Evolutionary conservation across 2,888 invertebrate genomes (phyloP), one percentile per base, ranked within the genome.

Genomic region (Cetonia aurata): DNA sequence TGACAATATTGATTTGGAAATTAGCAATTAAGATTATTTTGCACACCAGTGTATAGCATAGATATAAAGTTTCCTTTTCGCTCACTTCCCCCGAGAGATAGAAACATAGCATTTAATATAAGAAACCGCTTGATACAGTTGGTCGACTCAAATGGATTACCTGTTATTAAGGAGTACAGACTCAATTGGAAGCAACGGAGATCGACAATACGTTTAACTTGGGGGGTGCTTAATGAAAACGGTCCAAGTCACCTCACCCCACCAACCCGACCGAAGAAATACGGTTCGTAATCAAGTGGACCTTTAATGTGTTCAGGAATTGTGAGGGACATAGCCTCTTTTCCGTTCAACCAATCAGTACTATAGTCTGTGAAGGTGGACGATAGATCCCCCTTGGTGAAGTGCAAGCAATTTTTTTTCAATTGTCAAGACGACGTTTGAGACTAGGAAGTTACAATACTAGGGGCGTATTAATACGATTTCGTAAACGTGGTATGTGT

Each of bases 211-310:
- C 80, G 79, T 82, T 81, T 82, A 81, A 80, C 80, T 79, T 80
- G 79, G 73, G 80, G 79, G 79, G 79, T 74, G 77, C 78, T 78
- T 82, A 82, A 82, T 82, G 81, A 82, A 82, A 82, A 78, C 81
- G 76, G 75, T 80, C 79, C 77, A 80, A 25, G 25, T 25, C 3
- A 25, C 1, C 25, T 4, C 25, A 25, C 25, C 25, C 25, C 1
- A 3, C 25, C 78, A 79, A 79, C 78, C 78, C 74, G 70, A 67
- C 69, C 79, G 81, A 83, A 83, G 83, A 83, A 82, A 83, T 83
- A 83, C 82, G 80, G 81, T 80, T 56, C 80, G 82, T 82, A 83
- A 83, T 83, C 83, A 83, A 81, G 82, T 81, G 81, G 80, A 80
- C 81, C 81, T 82, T 81, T 81, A 83, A 82, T 82, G 82, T 80